Percentiles rank a stretch among this genome's conserved stretches.
These are phyloP conservation scores for Heloderma charlesbogerti DNA, from an alignment of 2,113 vertebrate genomes.

Conservation along the genomic window DNA sequence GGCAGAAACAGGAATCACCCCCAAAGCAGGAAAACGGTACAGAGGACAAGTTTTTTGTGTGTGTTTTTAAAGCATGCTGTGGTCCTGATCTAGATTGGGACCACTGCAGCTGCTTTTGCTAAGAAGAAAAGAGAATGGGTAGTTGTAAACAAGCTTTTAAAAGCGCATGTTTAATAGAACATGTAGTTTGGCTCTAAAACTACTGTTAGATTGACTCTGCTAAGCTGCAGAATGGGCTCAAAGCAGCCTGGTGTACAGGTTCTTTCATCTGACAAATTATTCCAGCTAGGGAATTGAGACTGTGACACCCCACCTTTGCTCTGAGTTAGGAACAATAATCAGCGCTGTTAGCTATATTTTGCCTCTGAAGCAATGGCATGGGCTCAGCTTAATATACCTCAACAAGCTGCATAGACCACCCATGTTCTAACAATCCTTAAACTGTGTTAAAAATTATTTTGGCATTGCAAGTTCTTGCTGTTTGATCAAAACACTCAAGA, in stretches of 20 bases:
- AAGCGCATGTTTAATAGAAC: neutral
- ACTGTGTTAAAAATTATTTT: conserved; percentile 18
- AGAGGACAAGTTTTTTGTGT: no score
- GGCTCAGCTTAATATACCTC: neutral
- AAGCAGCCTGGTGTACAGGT: neutral
- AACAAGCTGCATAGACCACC: neutral
- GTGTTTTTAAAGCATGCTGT: neutral
- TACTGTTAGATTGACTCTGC: neutral
- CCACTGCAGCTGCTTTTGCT: neutral
- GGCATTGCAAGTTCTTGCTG: conserved; percentile 4
- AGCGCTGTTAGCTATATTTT: neutral
- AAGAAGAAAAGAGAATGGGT: neutral
- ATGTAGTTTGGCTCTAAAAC: neutral
- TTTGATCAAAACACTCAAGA: neutral
- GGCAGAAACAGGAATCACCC: no score
- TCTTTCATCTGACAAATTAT: neutral
- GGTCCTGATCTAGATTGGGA: neutral
- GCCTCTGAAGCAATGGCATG: conserved; percentile 2
- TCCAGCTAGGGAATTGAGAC: neutral
- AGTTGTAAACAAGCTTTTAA: neutral
- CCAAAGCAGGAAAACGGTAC: no score
- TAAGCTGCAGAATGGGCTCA: neutral
- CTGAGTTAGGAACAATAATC: neutral
- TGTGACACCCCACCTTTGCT: neutral
- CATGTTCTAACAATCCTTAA: neutral